Conservation (phyloP, 2,113 vertebrate species). For the cat (Felis catus) region DNA sequence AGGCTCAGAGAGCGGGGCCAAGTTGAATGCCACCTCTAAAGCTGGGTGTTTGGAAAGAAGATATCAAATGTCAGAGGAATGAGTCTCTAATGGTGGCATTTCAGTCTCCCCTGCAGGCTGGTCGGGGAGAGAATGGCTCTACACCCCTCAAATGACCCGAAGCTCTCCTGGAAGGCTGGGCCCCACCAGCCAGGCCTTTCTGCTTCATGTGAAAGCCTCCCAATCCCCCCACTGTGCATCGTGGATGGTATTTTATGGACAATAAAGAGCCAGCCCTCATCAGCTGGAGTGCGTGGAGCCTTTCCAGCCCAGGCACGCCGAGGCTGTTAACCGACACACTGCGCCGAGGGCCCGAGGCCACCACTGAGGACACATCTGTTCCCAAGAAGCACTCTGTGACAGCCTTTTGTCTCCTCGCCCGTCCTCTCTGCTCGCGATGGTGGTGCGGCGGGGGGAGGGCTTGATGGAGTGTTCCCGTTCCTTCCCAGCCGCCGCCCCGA, state of each 20-base stretch:
- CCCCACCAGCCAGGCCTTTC: neutral
- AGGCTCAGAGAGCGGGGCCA: neutral
- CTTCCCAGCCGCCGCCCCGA: neutral
- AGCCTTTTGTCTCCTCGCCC: neutral
- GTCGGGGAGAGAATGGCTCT: neutral
- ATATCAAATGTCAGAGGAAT: neutral
- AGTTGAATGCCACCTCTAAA: neutral
- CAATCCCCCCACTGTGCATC: rapidly evolving
- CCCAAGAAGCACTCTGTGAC: neutral
- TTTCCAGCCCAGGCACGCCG: rapidly evolving
- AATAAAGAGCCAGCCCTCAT: neutral
- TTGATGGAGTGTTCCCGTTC: neutral
- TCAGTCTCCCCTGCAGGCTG: neutral
- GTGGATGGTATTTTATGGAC: rapidly evolving
- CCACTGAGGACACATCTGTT: neutral
- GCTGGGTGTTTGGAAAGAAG: neutral
- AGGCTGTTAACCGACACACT: neutral
- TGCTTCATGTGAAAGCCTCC: neutral
- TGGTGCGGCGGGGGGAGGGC: too few species aligned
- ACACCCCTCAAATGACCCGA: neutral
- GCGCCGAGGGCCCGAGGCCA: neutral
- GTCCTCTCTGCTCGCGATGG: neutral
- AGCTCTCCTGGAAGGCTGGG: neutral
- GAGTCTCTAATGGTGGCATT: neutral
- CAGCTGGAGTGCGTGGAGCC: rapidly evolving